Evolutionary conservation across 1,140 invertebrate genomes (phyloP), one percentile per base, ranked within the genome.

Genomic region (Harpegnathos saltator): DNA sequence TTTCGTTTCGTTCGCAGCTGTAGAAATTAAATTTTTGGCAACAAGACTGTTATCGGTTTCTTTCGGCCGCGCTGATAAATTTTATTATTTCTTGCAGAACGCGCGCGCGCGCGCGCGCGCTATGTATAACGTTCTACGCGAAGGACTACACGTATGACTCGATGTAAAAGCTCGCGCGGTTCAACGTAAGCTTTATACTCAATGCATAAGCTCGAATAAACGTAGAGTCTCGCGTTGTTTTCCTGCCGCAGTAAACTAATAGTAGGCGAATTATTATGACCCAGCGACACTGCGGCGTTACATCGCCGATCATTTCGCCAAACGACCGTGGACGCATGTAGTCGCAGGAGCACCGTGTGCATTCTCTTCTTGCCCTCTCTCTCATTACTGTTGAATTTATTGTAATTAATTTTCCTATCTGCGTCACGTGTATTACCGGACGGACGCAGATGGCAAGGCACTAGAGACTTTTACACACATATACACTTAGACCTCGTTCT

Each of bases 351-450:
- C 61, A 22, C 24, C 29, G 26, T 15, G 19, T n/a, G 68, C 50
- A 44, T 83, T 81, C 61, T 66, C 74, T 65, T 72, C 78, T 92
- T 83, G 87, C 91, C 91, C 89, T 91, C 92, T 92, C 89, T 92
- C 92, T 92, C 90, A 90, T 94, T 93, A 92, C 91, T 91, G 91
- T 92, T 93, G 92, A 94, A 94, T 94, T 93, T 93, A 94, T 94
- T 94, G 90, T 94, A 94, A 94, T 94, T 93, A 94, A 94, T 94
- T 94, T 94, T 87, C 90, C 89, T 93, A 94, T 94, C 92, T 92
- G 85, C 73, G 66, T 75, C 81, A 71, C 88, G 85, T n/a, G n/a
- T 82, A 93, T 92, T 91, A 74, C 86, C 90, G 89, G 89, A 92
- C 91, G 89, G 88, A 88, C 89, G 82, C 78, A 78, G 62, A 74